These are phyloP conservation scores for Stomorhina lunata DNA, from an alignment of 2,888 invertebrate genomes.

Conservation along the genomic window DNA sequence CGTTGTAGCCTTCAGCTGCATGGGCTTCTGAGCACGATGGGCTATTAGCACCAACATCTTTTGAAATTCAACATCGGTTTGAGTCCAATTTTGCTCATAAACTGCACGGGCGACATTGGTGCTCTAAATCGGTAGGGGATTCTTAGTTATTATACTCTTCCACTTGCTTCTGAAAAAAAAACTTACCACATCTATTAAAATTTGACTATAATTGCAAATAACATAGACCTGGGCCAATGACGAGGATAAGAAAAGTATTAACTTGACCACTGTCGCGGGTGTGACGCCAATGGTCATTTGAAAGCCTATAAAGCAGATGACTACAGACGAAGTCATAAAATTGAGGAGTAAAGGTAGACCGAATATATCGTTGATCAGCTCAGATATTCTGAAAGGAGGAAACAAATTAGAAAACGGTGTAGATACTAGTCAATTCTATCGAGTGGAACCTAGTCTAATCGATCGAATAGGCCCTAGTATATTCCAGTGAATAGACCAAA, in stretches of 20 bases:
- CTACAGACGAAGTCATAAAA: slow-evolving; percentile 68
- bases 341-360: slow-evolving; percentile 69
- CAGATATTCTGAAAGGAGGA: slow-evolving; percentile 46
- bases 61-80: slow-evolving; percentile 70
- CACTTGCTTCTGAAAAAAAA: not conserved
- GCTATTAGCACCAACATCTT: slow-evolving; percentile 71
- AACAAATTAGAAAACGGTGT: not conserved
- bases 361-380: slow-evolving; percentile 67
- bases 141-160: not conserved
- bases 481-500: too few species aligned
- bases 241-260: slow-evolving; percentile 70
- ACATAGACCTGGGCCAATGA: slow-evolving; percentile 72
- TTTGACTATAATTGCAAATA: slow-evolving; percentile 74
- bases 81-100: slow-evolving; percentile 72
- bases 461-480: too few species aligned
- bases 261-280: slow-evolving; percentile 70
- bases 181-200: slow-evolving; percentile 73
- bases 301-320: slow-evolving; percentile 73
- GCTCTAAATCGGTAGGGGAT: slow-evolving; percentile 62
- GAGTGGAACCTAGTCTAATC: too few species aligned
- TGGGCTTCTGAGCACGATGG: slow-evolving; percentile 70
- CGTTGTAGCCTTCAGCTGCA: slow-evolving; percentile 71
- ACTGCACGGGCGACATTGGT: slow-evolving; percentile 67
- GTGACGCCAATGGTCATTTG: slow-evolving; percentile 73
- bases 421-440: too few species aligned